Conservation (phyloP, 2,113 vertebrate genomes). For the Melanerpes formicivorus region DNA sequence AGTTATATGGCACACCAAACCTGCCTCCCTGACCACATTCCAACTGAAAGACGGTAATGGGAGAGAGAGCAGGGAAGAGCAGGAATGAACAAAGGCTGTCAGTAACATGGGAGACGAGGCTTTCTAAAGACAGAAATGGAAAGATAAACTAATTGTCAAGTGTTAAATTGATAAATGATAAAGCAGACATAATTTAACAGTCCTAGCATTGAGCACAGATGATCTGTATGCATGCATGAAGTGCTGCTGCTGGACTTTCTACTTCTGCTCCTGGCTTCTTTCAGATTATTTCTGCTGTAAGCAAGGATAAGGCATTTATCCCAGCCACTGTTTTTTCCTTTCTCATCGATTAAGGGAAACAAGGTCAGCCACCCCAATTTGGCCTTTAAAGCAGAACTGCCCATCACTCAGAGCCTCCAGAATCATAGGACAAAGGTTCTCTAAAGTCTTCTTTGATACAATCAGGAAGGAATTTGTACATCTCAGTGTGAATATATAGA, state of each 20-base stretch:
- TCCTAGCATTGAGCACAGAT: background rate
- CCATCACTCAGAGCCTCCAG: background rate
- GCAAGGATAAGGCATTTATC: constrained; percentile 19
- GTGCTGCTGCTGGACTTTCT: background rate
- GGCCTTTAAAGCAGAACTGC: constrained; percentile 22
- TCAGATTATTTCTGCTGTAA: background rate
- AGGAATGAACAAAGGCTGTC: constrained; percentile 1
- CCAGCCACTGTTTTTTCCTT: background rate
- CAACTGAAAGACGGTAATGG: background rate
- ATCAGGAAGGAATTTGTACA: background rate
- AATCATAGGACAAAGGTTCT: background rate
- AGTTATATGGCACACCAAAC: background rate
- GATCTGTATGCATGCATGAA: background rate
- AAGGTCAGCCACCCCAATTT: constrained; percentile 2
- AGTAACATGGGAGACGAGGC: background rate
- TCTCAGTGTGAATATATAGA: background rate
- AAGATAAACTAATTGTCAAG: constrained; percentile 26
- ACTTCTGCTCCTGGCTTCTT: background rate
- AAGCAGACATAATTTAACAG: constrained; percentile 1
- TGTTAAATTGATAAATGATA: constrained; percentile 45
- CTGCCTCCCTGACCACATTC: background rate
- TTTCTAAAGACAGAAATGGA: constrained; percentile 21
- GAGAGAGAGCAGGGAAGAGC: constrained; percentile 16
- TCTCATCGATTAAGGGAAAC: background rate
- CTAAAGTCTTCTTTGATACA: background rate